Conservation (phyloP, 2,888 invertebrate genomes). For the Desoria tigrina region DNA sequence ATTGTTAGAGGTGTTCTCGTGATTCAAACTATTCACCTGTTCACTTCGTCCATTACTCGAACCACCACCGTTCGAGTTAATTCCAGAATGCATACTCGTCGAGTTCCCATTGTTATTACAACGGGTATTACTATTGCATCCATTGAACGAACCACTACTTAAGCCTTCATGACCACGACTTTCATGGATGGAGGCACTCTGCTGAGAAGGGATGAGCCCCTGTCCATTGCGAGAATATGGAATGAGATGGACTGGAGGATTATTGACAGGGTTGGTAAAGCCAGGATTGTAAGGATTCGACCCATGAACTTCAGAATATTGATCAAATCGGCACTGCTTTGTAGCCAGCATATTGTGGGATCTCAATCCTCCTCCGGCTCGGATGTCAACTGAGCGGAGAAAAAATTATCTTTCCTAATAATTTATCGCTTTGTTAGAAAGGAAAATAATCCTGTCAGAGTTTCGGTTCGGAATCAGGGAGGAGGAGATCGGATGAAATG, state of each 20-base stretch:
- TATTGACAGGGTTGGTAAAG: neutral
- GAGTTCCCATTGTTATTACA: neutral
- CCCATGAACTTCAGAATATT: constrained; percentile 6
- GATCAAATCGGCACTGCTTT: constrained; percentile 22
- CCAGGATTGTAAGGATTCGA: neutral
- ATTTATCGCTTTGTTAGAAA: too few species aligned
- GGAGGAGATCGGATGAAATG: too few species aligned
- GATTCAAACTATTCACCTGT: neutral
- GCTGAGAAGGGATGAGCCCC: neutral
- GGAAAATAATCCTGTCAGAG: too few species aligned
- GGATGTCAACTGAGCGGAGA: too few species aligned
- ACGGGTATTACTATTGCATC: neutral
- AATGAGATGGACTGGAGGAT: neutral
- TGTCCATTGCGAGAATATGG: neutral
- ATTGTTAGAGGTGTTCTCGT: neutral
- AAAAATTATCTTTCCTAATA: too few species aligned
- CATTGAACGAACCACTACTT: neutral
- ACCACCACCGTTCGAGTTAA: neutral
- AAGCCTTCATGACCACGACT: neutral
- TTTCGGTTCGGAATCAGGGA: too few species aligned
- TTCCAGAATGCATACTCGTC: neutral
- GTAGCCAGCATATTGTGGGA: constrained; percentile 14
- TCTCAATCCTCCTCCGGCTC: too few species aligned
- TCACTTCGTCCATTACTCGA: neutral
- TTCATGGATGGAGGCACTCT: neutral